Percentiles rank a stretch among this genome's conserved stretches.
Evolutionary conservation across 2,797 vertebrate genomes (phyloP).

Genomic region (Eulemur mongoz): DNA sequence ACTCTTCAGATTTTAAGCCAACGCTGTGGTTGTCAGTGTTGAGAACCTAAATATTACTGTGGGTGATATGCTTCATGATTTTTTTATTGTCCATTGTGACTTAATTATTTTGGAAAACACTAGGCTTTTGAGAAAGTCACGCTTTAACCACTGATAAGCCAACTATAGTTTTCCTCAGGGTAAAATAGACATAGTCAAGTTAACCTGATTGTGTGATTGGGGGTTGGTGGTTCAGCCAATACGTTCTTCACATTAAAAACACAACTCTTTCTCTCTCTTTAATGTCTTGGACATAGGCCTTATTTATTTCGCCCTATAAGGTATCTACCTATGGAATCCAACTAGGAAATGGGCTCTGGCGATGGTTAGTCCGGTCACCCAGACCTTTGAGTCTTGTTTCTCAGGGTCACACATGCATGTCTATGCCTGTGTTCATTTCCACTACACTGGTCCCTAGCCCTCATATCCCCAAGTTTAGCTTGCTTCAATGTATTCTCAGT

Average conservation of each 20-base stretch:
- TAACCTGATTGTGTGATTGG: neutral
- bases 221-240: neutral
- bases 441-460: neutral
- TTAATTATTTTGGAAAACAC: conserved; percentile 51
- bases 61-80: neutral
- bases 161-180: conserved; percentile 11
- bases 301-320: neutral
- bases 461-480: neutral
- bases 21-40: neutral
- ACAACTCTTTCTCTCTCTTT: neutral
- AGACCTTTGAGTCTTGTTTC: neutral
- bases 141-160: neutral
- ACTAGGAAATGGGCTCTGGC: neutral
- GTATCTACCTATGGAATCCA: neutral
- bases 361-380: neutral
- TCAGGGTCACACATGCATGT: neutral
- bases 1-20: neutral
- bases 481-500: neutral
- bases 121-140: conserved; percentile 22
- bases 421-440: neutral
- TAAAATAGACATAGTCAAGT: neutral
- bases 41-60: neutral
- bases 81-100: conserved; percentile 31
- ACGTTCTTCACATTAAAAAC: neutral
- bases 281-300: neutral